phyloP scores from a whole-genome alignment of 2,797 vertebrate species.

The Mus spretus region DNA sequence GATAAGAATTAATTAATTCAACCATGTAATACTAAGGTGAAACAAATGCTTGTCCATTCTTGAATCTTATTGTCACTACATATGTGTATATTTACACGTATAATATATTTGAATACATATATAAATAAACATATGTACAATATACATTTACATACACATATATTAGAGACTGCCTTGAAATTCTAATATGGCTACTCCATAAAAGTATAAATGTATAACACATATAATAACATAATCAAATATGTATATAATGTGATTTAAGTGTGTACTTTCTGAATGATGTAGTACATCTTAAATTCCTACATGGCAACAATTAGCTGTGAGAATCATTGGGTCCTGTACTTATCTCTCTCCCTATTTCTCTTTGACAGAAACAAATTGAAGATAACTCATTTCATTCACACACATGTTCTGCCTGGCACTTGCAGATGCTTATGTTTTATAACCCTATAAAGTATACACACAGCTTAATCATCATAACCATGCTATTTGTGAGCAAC shows the following conservation, averaged over 20 bases:
- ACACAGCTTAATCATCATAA: background rate
- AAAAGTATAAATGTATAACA: background rate
- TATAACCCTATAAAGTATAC: background rate
- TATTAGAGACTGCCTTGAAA: background rate
- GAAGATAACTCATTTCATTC: background rate
- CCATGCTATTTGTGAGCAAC: background rate
- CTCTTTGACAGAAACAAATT: background rate
- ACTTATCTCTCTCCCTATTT: background rate
- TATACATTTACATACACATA: background rate
- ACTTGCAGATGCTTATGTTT: background rate
- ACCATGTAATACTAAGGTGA: background rate
- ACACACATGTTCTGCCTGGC: background rate
- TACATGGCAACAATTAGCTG: background rate
- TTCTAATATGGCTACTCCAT: background rate
- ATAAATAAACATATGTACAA: background rate
- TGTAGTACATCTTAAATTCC: background rate
- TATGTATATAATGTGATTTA: background rate
- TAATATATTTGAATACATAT: background rate
- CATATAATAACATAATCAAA: background rate
- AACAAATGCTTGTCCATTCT: background rate
- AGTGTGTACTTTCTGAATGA: background rate
- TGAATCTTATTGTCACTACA: background rate
- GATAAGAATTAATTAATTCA: background rate
- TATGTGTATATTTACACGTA: background rate
- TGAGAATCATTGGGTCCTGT: background rate